These are phyloP conservation scores for Criorhina ranunculi DNA, from an alignment of 2,888 invertebrate genomes.

Conservation along the genomic window DNA sequence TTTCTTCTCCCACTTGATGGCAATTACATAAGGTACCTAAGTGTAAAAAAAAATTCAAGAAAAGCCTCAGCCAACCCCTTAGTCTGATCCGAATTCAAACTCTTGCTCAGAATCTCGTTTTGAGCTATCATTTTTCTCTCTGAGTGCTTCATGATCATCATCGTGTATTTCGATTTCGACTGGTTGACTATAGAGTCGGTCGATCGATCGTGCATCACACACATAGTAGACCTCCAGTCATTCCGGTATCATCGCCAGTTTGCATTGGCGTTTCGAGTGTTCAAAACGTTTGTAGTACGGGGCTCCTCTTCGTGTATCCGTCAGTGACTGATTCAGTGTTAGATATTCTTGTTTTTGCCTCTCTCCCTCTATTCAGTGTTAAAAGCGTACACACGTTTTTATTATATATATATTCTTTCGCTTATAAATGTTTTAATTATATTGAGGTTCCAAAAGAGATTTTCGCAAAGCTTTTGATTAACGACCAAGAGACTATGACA, in stretches of 20 bases:
- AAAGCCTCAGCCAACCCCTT: constrained; percentile 46
- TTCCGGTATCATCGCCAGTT: constrained; percentile 69
- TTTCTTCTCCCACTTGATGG: too few species aligned
- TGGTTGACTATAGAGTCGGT: constrained; percentile 23
- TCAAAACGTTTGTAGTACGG: constrained; percentile 48
- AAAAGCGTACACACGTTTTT: constrained; percentile 22
- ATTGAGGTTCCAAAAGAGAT: constrained; percentile 5
- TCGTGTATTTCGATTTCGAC: constrained; percentile 48
- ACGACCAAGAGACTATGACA: constrained; percentile 12
- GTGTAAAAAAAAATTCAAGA: constrained; percentile 3
- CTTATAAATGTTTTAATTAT: constrained; percentile 19
- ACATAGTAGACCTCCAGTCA: constrained; percentile 65
- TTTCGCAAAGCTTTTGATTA: constrained; percentile 14
- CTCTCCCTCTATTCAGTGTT: constrained; percentile 28
- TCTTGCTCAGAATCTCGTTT: constrained; percentile 65
- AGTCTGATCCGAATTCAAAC: constrained; percentile 40
- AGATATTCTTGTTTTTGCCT: constrained; percentile 43
- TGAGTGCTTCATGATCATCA: constrained; percentile 34
- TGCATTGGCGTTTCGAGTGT: constrained; percentile 55
- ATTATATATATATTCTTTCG: not conserved
- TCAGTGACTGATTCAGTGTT: constrained; percentile 47
- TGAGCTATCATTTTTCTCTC: constrained; percentile 58
- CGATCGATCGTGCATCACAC: constrained; percentile 32
- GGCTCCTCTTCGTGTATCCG: not conserved
- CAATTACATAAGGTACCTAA: not conserved